Evolutionary conservation across 1,140 invertebrate genomes (phyloP).

Genomic region (Sarcophaga peregrina): DNA sequence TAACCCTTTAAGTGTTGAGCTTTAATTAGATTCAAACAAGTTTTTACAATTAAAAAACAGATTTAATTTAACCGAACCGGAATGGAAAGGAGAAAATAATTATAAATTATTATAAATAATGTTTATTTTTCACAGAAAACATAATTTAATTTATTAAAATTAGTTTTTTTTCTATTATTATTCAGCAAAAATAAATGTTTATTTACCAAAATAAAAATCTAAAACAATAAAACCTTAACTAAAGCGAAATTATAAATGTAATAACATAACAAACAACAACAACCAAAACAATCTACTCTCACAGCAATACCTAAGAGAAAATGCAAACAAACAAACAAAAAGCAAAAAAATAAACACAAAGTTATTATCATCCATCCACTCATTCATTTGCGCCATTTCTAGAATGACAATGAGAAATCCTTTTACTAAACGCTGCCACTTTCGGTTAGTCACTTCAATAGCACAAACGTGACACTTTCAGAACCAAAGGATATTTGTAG

Average conservation of each 20-base stretch:
- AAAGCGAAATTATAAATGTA: not conserved
- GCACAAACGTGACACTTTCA: no score
- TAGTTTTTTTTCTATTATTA: not conserved
- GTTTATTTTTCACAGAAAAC: not conserved
- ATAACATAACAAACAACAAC: not conserved
- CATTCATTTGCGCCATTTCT: no score
- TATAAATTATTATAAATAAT: constrained; percentile 9
- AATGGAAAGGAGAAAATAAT: not conserved
- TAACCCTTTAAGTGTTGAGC: no score
- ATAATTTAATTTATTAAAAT: constrained; percentile 28
- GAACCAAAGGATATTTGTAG: no score
- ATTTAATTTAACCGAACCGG: not conserved
- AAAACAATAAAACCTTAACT: not conserved
- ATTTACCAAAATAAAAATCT: not conserved
- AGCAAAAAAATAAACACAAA: no score
- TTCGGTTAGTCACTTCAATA: no score
- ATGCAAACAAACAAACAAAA: no score
- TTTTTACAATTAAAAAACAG: not conserved
- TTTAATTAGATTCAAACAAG: not conserved
- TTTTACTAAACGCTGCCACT: no score
- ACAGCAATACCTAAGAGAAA: no score
- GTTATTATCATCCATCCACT: no score
- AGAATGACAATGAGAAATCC: no score
- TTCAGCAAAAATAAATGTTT: constrained; percentile 13
- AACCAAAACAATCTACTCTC: not conserved